phyloP scores from a whole-genome alignment of 2,797 vertebrate genomes.

The Sardinella longiceps region DNA sequence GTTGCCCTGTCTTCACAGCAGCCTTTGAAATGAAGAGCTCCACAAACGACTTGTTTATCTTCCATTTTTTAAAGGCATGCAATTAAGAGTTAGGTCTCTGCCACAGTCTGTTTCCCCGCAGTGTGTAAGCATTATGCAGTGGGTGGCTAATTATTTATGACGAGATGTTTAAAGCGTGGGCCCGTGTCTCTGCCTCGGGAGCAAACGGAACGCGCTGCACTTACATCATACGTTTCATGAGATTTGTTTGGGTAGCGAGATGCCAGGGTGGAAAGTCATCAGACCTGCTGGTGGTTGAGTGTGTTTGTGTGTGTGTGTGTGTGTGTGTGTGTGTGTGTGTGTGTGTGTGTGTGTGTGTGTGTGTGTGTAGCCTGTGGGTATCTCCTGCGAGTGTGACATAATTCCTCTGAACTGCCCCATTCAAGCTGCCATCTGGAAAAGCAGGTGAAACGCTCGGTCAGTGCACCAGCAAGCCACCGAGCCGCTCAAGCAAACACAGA shows the following conservation, averaged over 20 bases:
- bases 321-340: neutral
- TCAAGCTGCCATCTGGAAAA: neutral
- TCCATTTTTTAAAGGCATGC: neutral
- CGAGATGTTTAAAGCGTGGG: neutral
- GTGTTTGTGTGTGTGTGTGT: neutral
- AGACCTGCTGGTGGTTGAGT: neutral
- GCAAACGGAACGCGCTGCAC: neutral
- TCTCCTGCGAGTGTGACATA: neutral
- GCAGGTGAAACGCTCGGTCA: conserved; percentile 10
- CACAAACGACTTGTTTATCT: neutral
- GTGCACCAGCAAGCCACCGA: neutral
- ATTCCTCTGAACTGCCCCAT: neutral
- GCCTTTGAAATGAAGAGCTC: conserved; percentile 10
- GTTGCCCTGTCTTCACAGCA: neutral
- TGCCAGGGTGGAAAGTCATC: conserved; percentile 4
- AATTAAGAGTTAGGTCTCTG: conserved; percentile 2
- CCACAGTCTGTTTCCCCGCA: neutral
- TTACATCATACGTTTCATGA: neutral
- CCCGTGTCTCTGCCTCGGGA: neutral
- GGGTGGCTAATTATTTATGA: conserved; percentile 25
- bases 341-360: conserved; percentile 1
- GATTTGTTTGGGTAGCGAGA: neutral
- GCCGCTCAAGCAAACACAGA: neutral
- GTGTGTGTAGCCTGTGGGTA: neutral
- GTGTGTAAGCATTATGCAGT: neutral